Percentiles rank a stretch among this genome's conserved stretches.
Conservation (phyloP, 2,888 invertebrate genomes). For the Metellina segmentata region DNA sequence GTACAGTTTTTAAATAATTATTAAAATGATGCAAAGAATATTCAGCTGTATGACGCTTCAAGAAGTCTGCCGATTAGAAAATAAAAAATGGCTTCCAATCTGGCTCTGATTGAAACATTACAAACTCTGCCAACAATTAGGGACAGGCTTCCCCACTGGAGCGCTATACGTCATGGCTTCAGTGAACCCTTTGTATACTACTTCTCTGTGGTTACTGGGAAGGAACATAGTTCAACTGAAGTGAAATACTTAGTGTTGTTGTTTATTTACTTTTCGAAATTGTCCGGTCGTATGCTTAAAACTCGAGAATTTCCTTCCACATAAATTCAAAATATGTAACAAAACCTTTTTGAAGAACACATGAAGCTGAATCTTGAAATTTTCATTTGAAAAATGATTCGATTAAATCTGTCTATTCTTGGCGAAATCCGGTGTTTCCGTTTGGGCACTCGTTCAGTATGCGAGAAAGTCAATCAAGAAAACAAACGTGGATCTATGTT, state of each 20-base stretch:
- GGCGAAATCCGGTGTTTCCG: neutral
- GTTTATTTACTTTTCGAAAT: neutral
- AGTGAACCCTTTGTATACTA: too few species aligned
- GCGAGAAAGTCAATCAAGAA: conserved; percentile 7
- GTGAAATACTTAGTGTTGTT: neutral
- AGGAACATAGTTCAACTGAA: neutral
- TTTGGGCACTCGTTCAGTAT: neutral
- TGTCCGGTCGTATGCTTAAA: neutral
- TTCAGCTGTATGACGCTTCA: too few species aligned
- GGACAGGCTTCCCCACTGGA: too few species aligned
- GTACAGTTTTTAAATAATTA: too few species aligned
- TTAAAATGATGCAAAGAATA: too few species aligned
- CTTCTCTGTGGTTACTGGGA: too few species aligned
- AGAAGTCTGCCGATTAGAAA: too few species aligned
- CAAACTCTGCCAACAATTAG: too few species aligned
- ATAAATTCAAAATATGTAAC: neutral
- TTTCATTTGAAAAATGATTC: neutral
- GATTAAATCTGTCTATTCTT: neutral
- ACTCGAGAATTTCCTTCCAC: neutral
- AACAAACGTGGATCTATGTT: conserved; percentile 19
- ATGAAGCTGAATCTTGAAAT: neutral
- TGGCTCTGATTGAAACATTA: too few species aligned
- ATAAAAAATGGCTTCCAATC: too few species aligned
- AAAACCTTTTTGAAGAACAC: neutral
- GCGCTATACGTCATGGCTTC: too few species aligned